Conservation (phyloP, 1,140 invertebrate species). For the Thaumetopoea pityocampa region DNA sequence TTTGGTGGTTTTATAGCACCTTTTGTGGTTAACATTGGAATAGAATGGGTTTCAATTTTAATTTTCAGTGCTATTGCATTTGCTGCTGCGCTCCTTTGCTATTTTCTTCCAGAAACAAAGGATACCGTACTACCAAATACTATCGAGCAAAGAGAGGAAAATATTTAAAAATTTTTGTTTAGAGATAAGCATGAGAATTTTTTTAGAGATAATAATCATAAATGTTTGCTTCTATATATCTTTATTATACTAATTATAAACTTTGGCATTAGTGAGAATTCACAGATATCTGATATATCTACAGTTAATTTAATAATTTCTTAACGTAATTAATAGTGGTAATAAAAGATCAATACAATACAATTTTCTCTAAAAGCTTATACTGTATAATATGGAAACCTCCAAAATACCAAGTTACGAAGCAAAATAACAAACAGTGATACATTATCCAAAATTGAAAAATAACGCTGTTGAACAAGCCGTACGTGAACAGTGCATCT, state of each 20-base stretch:
- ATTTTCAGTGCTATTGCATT: slow-evolving; percentile 50
- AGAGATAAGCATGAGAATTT: no score
- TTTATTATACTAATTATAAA: slow-evolving; percentile 17
- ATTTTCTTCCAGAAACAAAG: slow-evolving; percentile 57
- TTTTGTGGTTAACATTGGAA: slow-evolving; percentile 77
- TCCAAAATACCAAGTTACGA: slow-evolving; percentile 54
- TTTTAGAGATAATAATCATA: no score
- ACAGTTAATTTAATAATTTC: slow-evolving; percentile 6
- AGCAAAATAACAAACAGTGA: slow-evolving; percentile 47
- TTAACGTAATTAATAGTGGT: no score
- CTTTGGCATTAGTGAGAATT: slow-evolving; percentile 50
- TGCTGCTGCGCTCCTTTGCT: slow-evolving; percentile 41
- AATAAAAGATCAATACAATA: no score
- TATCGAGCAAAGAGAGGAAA: slow-evolving; percentile 31
- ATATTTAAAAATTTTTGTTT: no score
- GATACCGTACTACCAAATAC: slow-evolving; percentile 48
- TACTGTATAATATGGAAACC: slow-evolving; percentile 66
- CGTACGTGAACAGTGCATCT: slow-evolving; percentile 49
- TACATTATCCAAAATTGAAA: slow-evolving; percentile 63
- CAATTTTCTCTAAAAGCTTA: slow-evolving; percentile 42
- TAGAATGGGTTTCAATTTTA: slow-evolving; percentile 49
- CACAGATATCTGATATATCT: slow-evolving; percentile 27
- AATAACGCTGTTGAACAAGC: slow-evolving; percentile 33
- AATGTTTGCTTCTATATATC: slow-evolving; percentile 1
- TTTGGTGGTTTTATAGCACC: slow-evolving; percentile 82